A percentile compares a stretch with the other conserved stretches of the same genome.
Conservation (phyloP, 2,113 vertebrate genomes). For the Sardina pilchardus region DNA sequence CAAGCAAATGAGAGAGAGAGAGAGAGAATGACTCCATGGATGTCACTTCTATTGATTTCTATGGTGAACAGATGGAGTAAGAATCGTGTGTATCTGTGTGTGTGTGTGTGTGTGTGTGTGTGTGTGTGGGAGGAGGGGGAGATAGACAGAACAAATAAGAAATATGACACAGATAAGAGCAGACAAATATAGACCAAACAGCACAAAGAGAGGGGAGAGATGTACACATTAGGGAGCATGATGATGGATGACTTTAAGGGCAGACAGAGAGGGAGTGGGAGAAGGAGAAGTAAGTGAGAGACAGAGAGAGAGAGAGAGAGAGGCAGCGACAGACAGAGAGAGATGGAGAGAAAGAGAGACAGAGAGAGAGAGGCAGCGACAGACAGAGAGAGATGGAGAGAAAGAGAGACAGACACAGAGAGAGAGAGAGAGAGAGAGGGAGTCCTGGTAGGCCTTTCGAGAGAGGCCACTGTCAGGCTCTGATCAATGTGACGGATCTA, state of each 20-base stretch:
- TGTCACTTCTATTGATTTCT: slow-evolving; percentile 1
- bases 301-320: no score
- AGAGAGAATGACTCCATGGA: background rate
- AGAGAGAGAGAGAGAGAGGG: background rate
- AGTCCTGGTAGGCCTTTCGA: background rate
- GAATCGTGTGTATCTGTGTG: background rate
- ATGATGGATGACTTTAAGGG: background rate
- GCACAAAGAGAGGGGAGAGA: background rate
- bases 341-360: background rate
- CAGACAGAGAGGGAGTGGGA: background rate
- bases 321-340: background rate
- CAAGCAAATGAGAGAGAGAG: background rate
- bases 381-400: background rate
- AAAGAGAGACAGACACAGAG: background rate
- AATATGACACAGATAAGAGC: background rate
- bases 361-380: background rate
- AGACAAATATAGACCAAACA: slow-evolving; percentile 9
- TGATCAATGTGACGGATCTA: slow-evolving; percentile 42
- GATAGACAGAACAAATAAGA: background rate
- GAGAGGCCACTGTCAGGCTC: slow-evolving; percentile 12
- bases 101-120: slow-evolving; percentile 22
- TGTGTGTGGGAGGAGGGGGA: background rate
- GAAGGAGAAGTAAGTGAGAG: background rate
- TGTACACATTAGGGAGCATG: background rate
- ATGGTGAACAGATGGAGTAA: background rate